These are phyloP conservation scores for Tinea semifulvella DNA, from an alignment of 2,888 invertebrate species.

Conservation along the genomic window DNA sequence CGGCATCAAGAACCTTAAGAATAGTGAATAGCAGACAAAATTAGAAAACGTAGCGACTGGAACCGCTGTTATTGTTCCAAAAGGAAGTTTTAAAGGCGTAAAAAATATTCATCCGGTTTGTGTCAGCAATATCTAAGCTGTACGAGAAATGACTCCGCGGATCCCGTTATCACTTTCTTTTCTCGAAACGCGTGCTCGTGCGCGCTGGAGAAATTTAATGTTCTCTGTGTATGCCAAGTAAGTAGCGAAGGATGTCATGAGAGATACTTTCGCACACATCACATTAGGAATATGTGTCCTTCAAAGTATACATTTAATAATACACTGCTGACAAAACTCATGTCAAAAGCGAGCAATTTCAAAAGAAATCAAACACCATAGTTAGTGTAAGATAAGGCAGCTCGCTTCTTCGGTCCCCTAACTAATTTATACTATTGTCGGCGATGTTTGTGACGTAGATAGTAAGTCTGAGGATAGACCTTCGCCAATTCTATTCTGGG, in stretches of 20 bases:
- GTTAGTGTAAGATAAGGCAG: background rate
- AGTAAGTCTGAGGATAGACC: conserved; percentile 11
- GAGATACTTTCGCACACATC: background rate
- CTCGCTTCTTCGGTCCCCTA: background rate
- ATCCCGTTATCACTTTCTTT: conserved; percentile 57
- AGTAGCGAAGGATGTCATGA: conserved; percentile 7
- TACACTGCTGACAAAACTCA: no score
- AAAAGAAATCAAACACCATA: background rate
- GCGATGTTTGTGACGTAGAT: conserved; percentile 1
- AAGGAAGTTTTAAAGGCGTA: background rate
- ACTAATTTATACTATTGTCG: conserved; percentile 3
- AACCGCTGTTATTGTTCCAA: background rate
- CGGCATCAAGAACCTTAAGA: no score
- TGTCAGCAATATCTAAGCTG: conserved; percentile 5
- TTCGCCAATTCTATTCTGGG: conserved; percentile 14
- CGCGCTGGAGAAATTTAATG: conserved; percentile 22
- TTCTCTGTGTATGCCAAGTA: conserved; percentile 7
- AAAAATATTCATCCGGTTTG: conserved; percentile 6
- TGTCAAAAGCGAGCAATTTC: background rate
- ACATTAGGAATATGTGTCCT: no score
- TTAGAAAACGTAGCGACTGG: no score
- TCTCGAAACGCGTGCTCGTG: conserved; percentile 27
- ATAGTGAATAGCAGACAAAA: no score
- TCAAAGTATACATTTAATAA: background rate
- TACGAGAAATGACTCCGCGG: conserved; percentile 9